Evolutionary conservation across 1,140 invertebrate genomes (phyloP).

Genomic region (Nasonia giraulti): DNA sequence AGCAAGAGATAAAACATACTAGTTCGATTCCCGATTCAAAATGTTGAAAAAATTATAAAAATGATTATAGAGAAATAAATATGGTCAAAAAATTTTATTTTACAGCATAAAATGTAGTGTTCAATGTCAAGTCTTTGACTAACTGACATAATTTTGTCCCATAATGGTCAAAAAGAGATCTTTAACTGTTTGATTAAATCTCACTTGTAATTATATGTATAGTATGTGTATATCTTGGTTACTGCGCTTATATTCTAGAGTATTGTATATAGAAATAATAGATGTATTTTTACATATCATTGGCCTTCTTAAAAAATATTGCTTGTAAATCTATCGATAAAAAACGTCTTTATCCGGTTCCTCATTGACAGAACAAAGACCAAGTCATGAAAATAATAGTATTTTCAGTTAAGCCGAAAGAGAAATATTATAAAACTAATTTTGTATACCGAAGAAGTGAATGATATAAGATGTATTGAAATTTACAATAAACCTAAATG

Average conservation of each 20-base stretch:
- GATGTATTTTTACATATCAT: slow-evolving; percentile 74
- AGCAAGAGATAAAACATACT: slow-evolving; percentile 29
- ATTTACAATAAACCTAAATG: slow-evolving; percentile 48
- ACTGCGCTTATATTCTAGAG: slow-evolving; percentile 71
- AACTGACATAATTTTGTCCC: slow-evolving; percentile 26
- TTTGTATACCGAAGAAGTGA: slow-evolving; percentile 41
- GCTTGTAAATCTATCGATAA: slow-evolving; percentile 67
- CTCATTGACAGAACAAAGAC: slow-evolving; percentile 51
- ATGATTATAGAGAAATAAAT: slow-evolving; percentile 12
- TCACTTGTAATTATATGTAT: slow-evolving; percentile 69
- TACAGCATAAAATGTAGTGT: slow-evolving; percentile 43
- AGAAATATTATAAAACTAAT: slow-evolving; percentile 41
- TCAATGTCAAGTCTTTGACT: slow-evolving; percentile 41
- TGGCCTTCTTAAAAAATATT: slow-evolving; percentile 71
- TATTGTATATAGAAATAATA: slow-evolving; percentile 72
- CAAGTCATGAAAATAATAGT: slow-evolving; percentile 47
- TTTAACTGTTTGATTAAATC: slow-evolving; percentile 51
- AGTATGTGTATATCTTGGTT: slow-evolving; percentile 73
- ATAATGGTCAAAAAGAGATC: slow-evolving; percentile 32
- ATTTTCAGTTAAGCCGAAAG: slow-evolving; percentile 47
- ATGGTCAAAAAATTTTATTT: slow-evolving; percentile 36
- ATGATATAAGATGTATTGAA: slow-evolving; percentile 41
- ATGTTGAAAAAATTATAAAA: not conserved
- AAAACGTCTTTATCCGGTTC: slow-evolving; percentile 58
- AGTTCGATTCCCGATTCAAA: slow-evolving; percentile 12